Evolutionary conservation across 2,888 invertebrate species (phyloP).

Genomic region (Biston stratarius): DNA sequence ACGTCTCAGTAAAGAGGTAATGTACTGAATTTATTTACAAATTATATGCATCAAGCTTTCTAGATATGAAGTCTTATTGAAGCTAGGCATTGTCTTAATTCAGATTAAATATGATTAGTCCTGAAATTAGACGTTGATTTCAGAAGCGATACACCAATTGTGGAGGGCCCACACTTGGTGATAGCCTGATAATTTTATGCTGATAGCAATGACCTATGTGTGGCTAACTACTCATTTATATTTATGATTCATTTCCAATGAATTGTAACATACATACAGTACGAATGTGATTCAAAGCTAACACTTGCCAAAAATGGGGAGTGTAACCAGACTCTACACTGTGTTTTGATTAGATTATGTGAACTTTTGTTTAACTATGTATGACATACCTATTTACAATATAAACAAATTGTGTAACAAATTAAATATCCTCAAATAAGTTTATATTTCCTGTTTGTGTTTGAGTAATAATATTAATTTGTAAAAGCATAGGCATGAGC

Average conservation of each 20-base stretch:
- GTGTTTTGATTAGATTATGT: slow-evolving; percentile 19
- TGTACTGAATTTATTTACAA: slow-evolving; percentile 13
- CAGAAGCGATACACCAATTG: neutral
- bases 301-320: slow-evolving; percentile 22
- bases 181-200: neutral
- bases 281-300: slow-evolving; percentile 6
- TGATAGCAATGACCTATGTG: slow-evolving; percentile 10
- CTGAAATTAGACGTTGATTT: too few species aligned
- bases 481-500: too few species aligned
- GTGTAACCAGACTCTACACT: slow-evolving; percentile 34
- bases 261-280: neutral
- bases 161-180: neutral
- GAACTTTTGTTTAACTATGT: neutral
- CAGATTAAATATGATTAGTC: too few species aligned
- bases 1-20: slow-evolving; percentile 98
- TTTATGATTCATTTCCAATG: slow-evolving; percentile 9
- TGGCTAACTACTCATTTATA: neutral
- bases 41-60: too few species aligned
- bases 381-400: too few species aligned
- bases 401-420: too few species aligned
- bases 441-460: neutral
- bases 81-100: too few species aligned
- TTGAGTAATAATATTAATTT: too few species aligned
- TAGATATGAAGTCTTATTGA: too few species aligned
- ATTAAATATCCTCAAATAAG: neutral